Evolutionary conservation across 2,113 vertebrate genomes (phyloP).

Genomic region (Pogonocichla stellata): DNA sequence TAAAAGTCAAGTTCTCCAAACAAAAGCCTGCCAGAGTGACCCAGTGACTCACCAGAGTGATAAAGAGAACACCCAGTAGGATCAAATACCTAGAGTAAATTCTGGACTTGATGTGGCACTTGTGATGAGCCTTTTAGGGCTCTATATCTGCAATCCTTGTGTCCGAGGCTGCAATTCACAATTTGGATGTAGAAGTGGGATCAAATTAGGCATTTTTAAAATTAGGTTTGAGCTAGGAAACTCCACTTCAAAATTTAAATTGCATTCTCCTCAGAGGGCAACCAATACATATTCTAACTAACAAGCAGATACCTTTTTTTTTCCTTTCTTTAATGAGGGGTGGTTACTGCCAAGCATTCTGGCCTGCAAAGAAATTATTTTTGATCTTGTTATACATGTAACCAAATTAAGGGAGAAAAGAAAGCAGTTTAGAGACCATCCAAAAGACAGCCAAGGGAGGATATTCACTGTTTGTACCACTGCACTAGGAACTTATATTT

Average conservation of each 20-base stretch:
- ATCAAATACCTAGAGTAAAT: neutral
- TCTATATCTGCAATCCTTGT: neutral
- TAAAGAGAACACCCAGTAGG: neutral
- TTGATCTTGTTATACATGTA: neutral
- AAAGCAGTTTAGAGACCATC: neutral
- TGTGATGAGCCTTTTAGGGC: neutral
- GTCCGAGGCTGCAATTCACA: neutral
- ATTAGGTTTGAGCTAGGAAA: neutral
- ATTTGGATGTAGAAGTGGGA: neutral
- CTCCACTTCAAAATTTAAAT: neutral
- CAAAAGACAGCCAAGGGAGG: neutral
- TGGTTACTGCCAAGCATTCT: conserved; percentile 3
- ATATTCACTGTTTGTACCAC: neutral
- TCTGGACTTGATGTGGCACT: neutral
- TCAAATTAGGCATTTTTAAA: neutral
- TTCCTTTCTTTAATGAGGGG: neutral
- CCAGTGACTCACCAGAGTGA: too few relatives aligned
- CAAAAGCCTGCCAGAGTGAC: neutral
- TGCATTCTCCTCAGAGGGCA: neutral
- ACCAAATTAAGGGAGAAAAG: neutral
- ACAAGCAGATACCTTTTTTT: neutral
- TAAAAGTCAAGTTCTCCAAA: neutral
- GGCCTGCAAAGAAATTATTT: neutral
- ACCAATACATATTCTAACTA: neutral
- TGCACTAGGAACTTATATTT: neutral